Evolutionary conservation across 2,888 invertebrate genomes (phyloP).

Genomic region (Leptura quadrifasciata): DNA sequence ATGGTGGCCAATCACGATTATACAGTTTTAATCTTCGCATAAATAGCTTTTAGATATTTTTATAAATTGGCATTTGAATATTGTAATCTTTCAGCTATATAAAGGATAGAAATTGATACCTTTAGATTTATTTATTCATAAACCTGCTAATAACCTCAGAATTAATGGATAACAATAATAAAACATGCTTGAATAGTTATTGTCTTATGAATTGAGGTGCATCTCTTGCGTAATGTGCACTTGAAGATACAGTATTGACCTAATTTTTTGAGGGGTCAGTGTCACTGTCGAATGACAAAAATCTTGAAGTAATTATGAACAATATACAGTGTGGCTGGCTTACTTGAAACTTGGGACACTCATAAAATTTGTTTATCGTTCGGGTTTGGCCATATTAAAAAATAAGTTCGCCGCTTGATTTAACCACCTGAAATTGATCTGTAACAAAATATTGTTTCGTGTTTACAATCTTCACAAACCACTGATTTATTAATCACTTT

Average conservation of each 20-base stretch:
- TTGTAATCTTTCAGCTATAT: neutral
- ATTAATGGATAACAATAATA: neutral
- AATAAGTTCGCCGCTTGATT: too few species aligned
- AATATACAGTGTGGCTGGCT: too few species aligned
- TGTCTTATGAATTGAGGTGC: neutral
- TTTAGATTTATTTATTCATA: neutral
- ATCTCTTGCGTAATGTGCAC: slow-evolving; percentile 19
- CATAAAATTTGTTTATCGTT: too few species aligned
- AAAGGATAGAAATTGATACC: neutral
- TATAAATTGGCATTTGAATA: neutral
- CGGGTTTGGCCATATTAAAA: too few species aligned
- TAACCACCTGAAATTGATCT: too few species aligned
- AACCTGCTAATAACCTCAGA: neutral
- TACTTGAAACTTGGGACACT: too few species aligned
- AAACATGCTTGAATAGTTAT: neutral
- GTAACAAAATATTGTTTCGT: too few species aligned
- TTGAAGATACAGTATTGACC: slow-evolving; percentile 25
- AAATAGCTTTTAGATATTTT: neutral
- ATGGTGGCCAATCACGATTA: neutral
- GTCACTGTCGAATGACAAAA: slow-evolving; percentile 16
- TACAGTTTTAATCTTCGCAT: neutral
- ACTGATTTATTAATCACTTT: too few species aligned
- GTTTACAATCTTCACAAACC: too few species aligned
- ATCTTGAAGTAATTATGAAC: neutral
- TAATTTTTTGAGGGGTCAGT: slow-evolving; percentile 25